Evolutionary conservation across 1,140 invertebrate species (phyloP).

Genomic region (Fopius arisanus): DNA sequence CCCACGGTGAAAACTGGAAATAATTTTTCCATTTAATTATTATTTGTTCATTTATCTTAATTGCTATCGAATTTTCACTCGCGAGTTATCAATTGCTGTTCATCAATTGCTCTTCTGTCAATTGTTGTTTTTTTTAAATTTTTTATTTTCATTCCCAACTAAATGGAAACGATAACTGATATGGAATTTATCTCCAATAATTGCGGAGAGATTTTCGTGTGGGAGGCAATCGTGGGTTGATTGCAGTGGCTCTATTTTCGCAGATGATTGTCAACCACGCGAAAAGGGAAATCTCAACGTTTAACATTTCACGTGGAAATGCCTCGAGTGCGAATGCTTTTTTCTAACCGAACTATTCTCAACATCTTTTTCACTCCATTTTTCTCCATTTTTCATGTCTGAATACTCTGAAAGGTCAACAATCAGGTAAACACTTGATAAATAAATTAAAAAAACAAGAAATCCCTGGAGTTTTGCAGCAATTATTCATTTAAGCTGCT

Average conservation of each 20-base stretch:
- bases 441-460: background rate
- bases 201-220: background rate
- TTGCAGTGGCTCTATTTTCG: background rate
- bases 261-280: background rate
- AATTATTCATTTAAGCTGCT: background rate
- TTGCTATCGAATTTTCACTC: no score
- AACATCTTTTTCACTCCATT: background rate
- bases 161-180: no score
- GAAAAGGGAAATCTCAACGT: background rate
- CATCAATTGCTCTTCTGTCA: no score
- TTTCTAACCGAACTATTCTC: background rate
- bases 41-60: no score
- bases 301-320: background rate
- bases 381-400: conserved; percentile 39
- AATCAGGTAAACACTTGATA: conserved; percentile 42
- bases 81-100: no score
- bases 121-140: no score
- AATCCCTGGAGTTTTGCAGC: conserved; percentile 4
- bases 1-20: no score
- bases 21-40: no score
- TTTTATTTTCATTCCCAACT: no score
- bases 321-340: background rate
- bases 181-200: background rate
- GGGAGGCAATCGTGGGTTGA: background rate
- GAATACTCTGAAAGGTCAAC: conserved; percentile 36